Evolutionary conservation across 2,888 invertebrate genomes (phyloP).

Genomic region (Stenotaenia linearis): DNA sequence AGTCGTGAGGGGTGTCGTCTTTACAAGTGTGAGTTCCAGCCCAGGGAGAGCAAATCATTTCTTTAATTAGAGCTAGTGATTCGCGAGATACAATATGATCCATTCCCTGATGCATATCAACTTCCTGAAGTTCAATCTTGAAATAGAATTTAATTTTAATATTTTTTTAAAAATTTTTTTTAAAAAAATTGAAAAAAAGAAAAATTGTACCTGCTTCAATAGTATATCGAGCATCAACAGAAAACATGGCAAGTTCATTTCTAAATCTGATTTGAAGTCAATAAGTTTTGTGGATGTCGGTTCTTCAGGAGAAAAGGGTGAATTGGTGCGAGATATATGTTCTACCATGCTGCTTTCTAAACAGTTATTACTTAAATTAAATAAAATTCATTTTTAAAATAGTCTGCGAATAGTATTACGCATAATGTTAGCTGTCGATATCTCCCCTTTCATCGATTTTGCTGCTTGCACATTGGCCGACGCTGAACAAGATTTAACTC

Average conservation of each 20-base stretch:
- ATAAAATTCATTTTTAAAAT: not conserved
- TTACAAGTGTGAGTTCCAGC: constrained; percentile 57
- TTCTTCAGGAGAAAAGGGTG: constrained; percentile 64
- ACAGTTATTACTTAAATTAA: not conserved
- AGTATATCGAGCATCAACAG: constrained; percentile 93
- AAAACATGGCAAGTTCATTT: constrained; percentile 79
- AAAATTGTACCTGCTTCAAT: constrained; percentile 69
- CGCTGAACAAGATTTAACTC: constrained; percentile 56
- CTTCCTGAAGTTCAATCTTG: constrained; percentile 75
- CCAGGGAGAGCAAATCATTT: constrained; percentile 70
- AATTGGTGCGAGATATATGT: constrained; percentile 59
- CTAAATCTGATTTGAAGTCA: constrained; percentile 61
- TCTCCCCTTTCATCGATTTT: not conserved
- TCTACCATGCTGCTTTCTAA: not conserved
- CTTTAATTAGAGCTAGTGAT: constrained; percentile 66
- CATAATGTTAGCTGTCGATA: not conserved
- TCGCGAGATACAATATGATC: constrained; percentile 64
- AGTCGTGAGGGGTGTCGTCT: constrained; percentile 58
- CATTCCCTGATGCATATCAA: constrained; percentile 73
- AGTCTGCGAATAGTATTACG: not conserved
- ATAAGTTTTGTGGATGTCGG: constrained; percentile 51
- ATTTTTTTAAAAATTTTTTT: not conserved
- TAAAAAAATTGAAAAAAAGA: not conserved
- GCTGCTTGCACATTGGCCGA: not conserved
- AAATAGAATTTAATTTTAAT: not conserved